Percentiles rank a stretch among this genome's conserved stretches.
Evolutionary conservation across 1,140 invertebrate species (phyloP).

Genomic region (Akabosia matsudoensis): DNA sequence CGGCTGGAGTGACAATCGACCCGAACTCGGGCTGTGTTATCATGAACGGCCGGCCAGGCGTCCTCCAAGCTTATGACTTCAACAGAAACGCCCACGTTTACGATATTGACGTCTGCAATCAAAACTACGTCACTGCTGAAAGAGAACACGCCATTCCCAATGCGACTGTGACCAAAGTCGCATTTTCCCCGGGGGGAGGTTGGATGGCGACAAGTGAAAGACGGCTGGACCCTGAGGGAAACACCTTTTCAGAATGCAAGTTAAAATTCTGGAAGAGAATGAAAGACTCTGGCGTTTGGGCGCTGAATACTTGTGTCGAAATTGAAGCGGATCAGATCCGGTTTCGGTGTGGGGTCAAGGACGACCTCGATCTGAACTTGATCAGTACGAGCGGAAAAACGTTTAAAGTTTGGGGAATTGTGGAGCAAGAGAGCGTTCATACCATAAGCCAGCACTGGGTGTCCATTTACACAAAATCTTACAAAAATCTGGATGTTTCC

Average conservation of each 20-base stretch:
- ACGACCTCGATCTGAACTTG: neutral
- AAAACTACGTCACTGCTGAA: conserved; percentile 69
- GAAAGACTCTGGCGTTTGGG: conserved; percentile 55
- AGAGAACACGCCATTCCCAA: conserved; percentile 60
- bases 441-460: conserved; percentile 59
- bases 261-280: conserved; percentile 78
- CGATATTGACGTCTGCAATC: conserved; percentile 72
- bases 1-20: conserved; percentile 66
- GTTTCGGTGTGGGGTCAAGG: neutral
- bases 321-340: no score
- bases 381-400: conserved; percentile 58
- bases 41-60: conserved; percentile 71
- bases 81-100: conserved; percentile 65
- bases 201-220: conserved; percentile 76
- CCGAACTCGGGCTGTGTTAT: conserved; percentile 65
- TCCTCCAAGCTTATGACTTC: conserved; percentile 75
- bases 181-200: conserved; percentile 63
- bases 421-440: conserved; percentile 56
- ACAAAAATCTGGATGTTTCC: conserved; percentile 57
- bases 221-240: conserved; percentile 50
- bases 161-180: conserved; percentile 65
- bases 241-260: conserved; percentile 61
- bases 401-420: conserved; percentile 70
- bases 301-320: conserved; percentile 69
- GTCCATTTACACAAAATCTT: conserved; percentile 64